These are phyloP conservation scores for Australoheros facetus DNA, from an alignment of 2,797 vertebrate species.

Conservation along the genomic window DNA sequence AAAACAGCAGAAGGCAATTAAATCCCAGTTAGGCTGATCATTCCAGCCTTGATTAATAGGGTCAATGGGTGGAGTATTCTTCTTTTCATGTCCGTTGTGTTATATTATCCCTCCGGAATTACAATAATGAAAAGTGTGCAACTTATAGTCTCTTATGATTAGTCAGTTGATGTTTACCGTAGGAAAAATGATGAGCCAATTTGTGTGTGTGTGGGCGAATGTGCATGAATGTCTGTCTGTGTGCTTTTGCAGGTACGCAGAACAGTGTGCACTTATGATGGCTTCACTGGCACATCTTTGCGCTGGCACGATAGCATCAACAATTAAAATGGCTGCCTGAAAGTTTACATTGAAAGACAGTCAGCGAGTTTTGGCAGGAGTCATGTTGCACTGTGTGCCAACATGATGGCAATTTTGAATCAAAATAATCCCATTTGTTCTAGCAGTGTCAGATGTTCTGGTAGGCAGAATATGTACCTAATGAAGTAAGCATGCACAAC, in stretches of 20 bases:
- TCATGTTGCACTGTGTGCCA: slow-evolving; percentile 15
- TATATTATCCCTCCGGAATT: slow-evolving; percentile 73
- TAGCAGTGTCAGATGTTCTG: slow-evolving; percentile 64
- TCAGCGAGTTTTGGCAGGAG: slow-evolving; percentile 42
- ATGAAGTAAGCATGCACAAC: slow-evolving; percentile 41
- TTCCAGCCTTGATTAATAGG: slow-evolving; percentile 71
- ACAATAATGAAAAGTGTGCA: slow-evolving; percentile 67
- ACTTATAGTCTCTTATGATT: slow-evolving; percentile 57
- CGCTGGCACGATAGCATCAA: slow-evolving; percentile 34
- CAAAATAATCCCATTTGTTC: slow-evolving; percentile 65
- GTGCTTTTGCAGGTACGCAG: slow-evolving; percentile 20
- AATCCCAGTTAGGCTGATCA: slow-evolving; percentile 69
- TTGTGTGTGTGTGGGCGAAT: slow-evolving; percentile 1
- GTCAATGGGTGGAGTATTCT: slow-evolving; percentile 57
- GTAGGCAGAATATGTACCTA: slow-evolving; percentile 43
- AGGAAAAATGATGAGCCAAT: slow-evolving; percentile 29
- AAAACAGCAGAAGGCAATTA: slow-evolving; percentile 77
- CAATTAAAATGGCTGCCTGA: slow-evolving; percentile 51
- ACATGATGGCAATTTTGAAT: slow-evolving; percentile 47
- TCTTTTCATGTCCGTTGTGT: slow-evolving; percentile 66
- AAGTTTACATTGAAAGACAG: slow-evolving; percentile 59
- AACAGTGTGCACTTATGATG: slow-evolving; percentile 29
- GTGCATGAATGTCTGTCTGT: slow-evolving; percentile 9
- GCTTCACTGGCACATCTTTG: slow-evolving; percentile 43
- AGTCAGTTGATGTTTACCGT: slow-evolving; percentile 27